Evolutionary conservation across 2,888 invertebrate genomes (phyloP).

Genomic region (Uropetala carovei): DNA sequence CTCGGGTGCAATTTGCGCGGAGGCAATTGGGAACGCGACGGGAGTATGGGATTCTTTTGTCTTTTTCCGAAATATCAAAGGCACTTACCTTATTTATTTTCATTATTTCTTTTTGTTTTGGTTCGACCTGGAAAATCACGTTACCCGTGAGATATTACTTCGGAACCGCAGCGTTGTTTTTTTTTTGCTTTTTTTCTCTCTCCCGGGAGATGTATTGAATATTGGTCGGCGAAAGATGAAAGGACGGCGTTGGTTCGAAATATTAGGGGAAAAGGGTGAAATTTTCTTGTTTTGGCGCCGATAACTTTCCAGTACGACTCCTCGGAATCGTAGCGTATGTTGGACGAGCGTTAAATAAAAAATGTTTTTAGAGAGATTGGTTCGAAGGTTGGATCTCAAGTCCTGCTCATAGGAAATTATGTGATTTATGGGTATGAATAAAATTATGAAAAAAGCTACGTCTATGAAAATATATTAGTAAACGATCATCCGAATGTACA

Average conservation of each 20-base stretch:
- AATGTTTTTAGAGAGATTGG: too few relatives aligned
- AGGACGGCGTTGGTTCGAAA: not conserved
- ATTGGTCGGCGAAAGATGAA: constrained; percentile 16
- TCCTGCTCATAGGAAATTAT: too few relatives aligned
- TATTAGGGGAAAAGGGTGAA: not conserved
- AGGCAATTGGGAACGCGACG: not conserved
- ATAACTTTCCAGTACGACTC: not conserved
- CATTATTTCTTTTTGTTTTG: not conserved
- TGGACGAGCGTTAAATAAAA: too few relatives aligned
- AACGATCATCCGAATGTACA: too few relatives aligned
- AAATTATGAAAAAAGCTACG: too few relatives aligned
- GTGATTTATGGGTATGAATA: too few relatives aligned
- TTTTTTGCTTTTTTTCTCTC: too few relatives aligned
- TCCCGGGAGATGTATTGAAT: not conserved
- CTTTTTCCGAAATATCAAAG: not conserved
- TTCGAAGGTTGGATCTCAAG: too few relatives aligned
- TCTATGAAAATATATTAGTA: too few relatives aligned
- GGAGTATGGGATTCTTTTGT: constrained; percentile 8
- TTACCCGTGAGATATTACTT: not conserved
- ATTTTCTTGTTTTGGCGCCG: not conserved
- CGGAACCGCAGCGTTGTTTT: constrained; percentile 10
- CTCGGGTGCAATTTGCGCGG: not conserved
- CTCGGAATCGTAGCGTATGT: too few relatives aligned
- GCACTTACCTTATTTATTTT: not conserved
- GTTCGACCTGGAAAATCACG: not conserved